Percentiles rank a stretch among this genome's conserved stretches.
Conservation (phyloP, 2,113 vertebrate genomes). For the Seriola quinqueradiata region DNA sequence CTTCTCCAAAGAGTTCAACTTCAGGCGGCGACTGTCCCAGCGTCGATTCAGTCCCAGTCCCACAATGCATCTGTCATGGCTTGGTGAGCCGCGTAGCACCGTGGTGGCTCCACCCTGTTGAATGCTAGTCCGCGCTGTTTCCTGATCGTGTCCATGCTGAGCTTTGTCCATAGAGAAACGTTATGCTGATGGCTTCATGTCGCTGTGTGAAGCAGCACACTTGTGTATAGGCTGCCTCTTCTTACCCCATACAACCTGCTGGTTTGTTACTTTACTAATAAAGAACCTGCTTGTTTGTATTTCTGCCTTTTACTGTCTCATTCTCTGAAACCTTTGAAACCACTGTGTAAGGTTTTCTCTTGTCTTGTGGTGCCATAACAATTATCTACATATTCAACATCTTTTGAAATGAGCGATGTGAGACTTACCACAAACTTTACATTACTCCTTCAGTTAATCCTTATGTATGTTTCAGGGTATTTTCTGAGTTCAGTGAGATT, state of each 20-base stretch:
- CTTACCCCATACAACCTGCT: constrained; percentile 35
- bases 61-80: constrained; percentile 45
- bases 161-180: constrained; percentile 33
- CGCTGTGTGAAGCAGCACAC: constrained; percentile 8
- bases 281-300: constrained; percentile 78
- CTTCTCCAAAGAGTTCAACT: background rate
- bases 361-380: background rate
- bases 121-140: constrained; percentile 12
- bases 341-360: background rate
- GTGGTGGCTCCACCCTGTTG: constrained; percentile 37
- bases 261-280: constrained; percentile 81
- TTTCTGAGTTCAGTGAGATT: background rate
- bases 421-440: background rate
- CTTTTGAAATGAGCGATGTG: background rate
- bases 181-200: constrained; percentile 33
- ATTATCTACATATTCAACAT: too few relatives aligned
- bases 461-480: background rate
- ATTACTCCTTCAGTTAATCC: background rate
- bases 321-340: background rate
- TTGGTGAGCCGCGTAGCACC: constrained; percentile 4
- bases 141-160: constrained; percentile 36
- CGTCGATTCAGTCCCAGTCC: constrained; percentile 4
- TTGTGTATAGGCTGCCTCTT: constrained; percentile 38
- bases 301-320: background rate
- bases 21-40: background rate